A percentile compares a stretch with the other conserved stretches of the same genome.
phyloP scores from a whole-genome alignment of 2,888 invertebrate species.

The Acleris holmiana region DNA sequence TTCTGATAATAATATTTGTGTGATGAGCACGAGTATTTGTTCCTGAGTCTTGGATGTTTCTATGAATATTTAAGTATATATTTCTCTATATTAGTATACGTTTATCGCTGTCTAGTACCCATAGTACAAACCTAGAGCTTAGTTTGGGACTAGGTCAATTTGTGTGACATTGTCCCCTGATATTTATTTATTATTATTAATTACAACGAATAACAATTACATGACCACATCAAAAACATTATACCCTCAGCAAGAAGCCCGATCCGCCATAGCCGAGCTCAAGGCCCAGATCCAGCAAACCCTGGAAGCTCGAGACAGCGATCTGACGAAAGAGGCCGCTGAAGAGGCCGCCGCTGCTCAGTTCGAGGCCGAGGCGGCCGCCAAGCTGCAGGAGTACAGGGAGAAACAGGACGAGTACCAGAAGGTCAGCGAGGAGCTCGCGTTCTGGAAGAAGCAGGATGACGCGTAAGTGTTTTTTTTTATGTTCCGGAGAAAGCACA shows the following conservation, averaged over 20 bases:
- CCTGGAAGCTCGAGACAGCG: conserved; percentile 40
- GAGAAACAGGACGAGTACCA: conserved; percentile 43
- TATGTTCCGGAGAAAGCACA: no score
- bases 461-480: conserved; percentile 47
- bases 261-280: conserved; percentile 55
- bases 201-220: no score
- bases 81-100: no score
- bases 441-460: conserved; percentile 62
- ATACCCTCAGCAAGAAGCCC: conserved; percentile 58
- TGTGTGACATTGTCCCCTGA: no score
- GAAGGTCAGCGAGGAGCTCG: conserved; percentile 46
- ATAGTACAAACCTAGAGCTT: no score
- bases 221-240: not conserved
- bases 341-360: conserved; percentile 50
- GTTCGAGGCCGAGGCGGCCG: conserved; percentile 42
- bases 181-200: no score
- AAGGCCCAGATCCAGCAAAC: conserved; percentile 50
- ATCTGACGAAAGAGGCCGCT: conserved; percentile 40
- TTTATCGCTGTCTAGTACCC: no score
- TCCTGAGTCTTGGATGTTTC: no score
- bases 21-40: no score
- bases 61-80: no score
- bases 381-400: conserved; percentile 33
- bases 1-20: no score
- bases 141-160: no score